Conservation (phyloP, 2,888 invertebrate species). For the Cheiracanthium punctorium region DNA sequence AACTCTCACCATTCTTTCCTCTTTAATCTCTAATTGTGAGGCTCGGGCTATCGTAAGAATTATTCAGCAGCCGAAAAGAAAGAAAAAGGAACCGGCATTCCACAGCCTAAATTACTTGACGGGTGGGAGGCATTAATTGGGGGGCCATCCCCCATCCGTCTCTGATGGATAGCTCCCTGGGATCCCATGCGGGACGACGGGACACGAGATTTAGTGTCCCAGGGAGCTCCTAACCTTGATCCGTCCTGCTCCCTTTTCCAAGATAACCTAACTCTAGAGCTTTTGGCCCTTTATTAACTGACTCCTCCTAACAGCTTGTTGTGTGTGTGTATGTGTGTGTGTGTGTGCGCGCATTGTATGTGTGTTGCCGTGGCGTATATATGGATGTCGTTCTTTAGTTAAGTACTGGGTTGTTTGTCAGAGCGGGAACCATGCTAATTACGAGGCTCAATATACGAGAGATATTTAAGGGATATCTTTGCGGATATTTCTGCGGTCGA, state of each 20-base stretch:
- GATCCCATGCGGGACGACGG: conserved; percentile 61
- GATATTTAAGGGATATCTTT: conserved; percentile 31
- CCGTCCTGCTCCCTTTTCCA: conserved; percentile 33
- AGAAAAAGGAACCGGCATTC: neutral
- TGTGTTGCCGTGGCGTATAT: neutral
- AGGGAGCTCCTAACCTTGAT: conserved; percentile 58
- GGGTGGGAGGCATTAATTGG: conserved; percentile 24
- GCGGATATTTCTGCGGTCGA: neutral
- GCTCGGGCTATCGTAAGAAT: conserved; percentile 1
- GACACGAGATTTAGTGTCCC: conserved; percentile 64
- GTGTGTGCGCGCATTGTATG: neutral
- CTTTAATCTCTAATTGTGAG: conserved; percentile 60
- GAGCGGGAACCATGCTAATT: conserved; percentile 55
- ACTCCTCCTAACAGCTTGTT: conserved; percentile 19
- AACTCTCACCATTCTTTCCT: conserved; percentile 35
- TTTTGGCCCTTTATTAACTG: conserved; percentile 55
- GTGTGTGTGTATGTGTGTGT: neutral
- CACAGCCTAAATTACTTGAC: conserved; percentile 15
- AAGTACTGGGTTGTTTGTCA: conserved; percentile 57
- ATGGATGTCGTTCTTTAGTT: conserved; percentile 63
- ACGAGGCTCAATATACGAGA: conserved; percentile 35
- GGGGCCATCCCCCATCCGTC: conserved; percentile 31
- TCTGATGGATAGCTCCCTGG: conserved; percentile 66
- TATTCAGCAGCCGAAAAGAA: neutral
- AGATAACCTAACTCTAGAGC: conserved; percentile 58